Evolutionary conservation across 2,797 vertebrate genomes (phyloP).

Genomic region (Gorsachius magnificus): DNA sequence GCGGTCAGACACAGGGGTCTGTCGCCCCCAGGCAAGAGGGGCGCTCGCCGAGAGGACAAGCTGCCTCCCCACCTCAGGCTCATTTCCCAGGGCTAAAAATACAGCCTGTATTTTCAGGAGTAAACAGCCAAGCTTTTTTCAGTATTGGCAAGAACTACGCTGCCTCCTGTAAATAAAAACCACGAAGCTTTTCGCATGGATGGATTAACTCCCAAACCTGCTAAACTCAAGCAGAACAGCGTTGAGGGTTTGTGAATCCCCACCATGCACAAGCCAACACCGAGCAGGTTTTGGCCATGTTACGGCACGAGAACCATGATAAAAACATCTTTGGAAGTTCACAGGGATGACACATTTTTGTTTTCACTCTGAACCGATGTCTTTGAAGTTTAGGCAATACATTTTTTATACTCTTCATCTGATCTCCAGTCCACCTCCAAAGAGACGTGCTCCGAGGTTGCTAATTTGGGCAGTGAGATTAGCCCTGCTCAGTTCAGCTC

Average conservation of each 20-base stretch:
- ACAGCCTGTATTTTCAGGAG: not conserved
- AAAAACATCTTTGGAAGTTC: not conserved
- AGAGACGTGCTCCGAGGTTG: not conserved
- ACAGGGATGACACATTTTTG: not conserved
- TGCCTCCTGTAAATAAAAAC: not conserved
- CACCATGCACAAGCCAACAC: not conserved
- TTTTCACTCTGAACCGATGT: not conserved
- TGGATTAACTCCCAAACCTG: not conserved
- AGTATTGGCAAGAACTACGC: not conserved
- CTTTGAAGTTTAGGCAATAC: not conserved
- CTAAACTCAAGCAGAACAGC: not conserved
- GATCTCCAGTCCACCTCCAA: not conserved
- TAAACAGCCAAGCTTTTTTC: not conserved
- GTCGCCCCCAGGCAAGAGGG: not conserved
- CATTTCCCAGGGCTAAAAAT: not conserved
- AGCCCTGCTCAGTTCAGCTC: not conserved
- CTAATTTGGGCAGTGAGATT: not conserved
- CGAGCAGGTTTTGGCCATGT: not conserved
- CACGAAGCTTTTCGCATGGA: not conserved
- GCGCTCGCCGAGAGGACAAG: not conserved
- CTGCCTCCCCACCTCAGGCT: fast-evolving
- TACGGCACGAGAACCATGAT: fast-evolving
- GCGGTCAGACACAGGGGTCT: not conserved
- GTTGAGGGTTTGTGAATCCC: not conserved
- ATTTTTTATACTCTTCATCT: not conserved